Base-by-base conservation (phyloP, 2,797 vertebrate genomes). In the Dryobates pubescens region DNA sequence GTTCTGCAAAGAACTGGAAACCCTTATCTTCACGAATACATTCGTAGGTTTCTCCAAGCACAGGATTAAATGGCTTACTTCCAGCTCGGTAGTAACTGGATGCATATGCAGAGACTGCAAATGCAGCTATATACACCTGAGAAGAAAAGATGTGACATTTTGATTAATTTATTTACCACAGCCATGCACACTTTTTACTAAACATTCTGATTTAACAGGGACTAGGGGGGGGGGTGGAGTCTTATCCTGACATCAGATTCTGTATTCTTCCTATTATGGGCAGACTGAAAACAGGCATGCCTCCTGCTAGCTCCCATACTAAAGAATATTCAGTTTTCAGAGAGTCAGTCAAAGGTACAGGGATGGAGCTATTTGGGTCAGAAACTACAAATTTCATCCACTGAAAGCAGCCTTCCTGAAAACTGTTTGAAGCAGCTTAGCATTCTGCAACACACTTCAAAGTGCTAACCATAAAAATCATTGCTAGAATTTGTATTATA, bases 11-110 rank as follows among this genome's bases (percentile, higher is more conserved):
- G 96, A 99, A 99, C 58, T 92, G 97, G 95, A 99, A 99, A 93
- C 99, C 99, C 96, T 98, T 99, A 96, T 99, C 99, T 87, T 98
- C 98, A 10, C 98, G 98, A 65, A 99, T 96, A 94, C 98, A 99
- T 97, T 99, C 99, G 4, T 99, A 99, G 0, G 99, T 99, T 96
- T 99, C 99, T 91, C 99, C 99, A 64, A 99, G 98, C 71, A 99
- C 97, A 0, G 99, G 99, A 94, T 99, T 99, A 95, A 99, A 99
- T 38, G 99, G 99, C 88, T 99, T 99, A 93, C 99, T 99, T 69
- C 98, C 99, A 12, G 99, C 99, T 95, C 99, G 97, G 98, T 98
- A 99, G 97, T 98, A 99, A 97, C 98, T 99, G 82, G 99, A 98
- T 6, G 99, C 98, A 47, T 99, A 99, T 0, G 98, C 98, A 4